Base-by-base conservation (phyloP, 2,797 vertebrate species). In the Chelidonichthys spinosus region DNA sequence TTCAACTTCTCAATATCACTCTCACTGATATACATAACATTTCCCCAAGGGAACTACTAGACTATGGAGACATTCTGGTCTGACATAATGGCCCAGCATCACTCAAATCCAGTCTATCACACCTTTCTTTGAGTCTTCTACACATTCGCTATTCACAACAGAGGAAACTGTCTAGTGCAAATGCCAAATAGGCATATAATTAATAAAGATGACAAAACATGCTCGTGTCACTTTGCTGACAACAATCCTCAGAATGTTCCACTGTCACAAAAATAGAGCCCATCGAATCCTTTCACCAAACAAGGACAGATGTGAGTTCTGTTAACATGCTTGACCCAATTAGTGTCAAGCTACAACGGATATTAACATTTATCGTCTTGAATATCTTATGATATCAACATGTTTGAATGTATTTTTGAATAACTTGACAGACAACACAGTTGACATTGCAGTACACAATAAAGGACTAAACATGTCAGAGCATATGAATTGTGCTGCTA, bases 371-470 rank as follows among this genome's bases (percentile, higher is more conserved):
- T 25, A 33, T 15, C 32, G 39, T 39, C 15, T 65, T 71, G 18
- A 37, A 50, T 67, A 53, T 71, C n/a, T 55, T 59, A 49, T 17
- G n/a, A 74, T 47, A 59, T 70, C 60, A 74, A 84, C 42, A 35
- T 59, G 11, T 43, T 25, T 53, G 36, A 59, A 25, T 39, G 4
- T 42, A 49, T 8, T 5, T 63, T 43, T 54, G 7, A 61, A 37
- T 35, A 55, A 40, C 40, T 42, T 59, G 18, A 63, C 37, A 67
- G 44, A 40, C 36, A 56, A 47, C 37, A 49, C 11, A 71, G 17
- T 33, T 63, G n/a, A 58, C 44, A 63, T 42, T 44, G 25, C 37
- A 69, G 32, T 33, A 39, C 2, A 37, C 6, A 72, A 11, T 42
- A 11, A 73, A 67, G 2, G 25, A 70, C 55, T 44, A 69, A 35